A percentile compares a stretch with the other conserved stretches of the same genome.
phyloP scores from a whole-genome alignment of 2,888 invertebrate genomes.

The Syrphus vitripennis region DNA sequence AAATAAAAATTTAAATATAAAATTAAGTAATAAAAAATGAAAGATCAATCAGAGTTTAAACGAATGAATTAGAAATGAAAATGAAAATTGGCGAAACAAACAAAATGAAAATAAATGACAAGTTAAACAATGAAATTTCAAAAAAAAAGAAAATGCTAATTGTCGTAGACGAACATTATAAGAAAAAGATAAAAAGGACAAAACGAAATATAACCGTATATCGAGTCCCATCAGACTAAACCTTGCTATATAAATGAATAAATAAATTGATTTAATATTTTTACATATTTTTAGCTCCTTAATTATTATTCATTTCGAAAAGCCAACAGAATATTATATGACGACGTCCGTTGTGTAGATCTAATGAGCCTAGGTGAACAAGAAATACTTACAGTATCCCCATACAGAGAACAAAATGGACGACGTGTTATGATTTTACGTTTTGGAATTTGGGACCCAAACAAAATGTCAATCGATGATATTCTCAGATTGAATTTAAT shows the following conservation, averaged over 20 bases:
- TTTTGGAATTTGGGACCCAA: slow-evolving; percentile 90
- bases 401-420: slow-evolving; percentile 89
- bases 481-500: slow-evolving; percentile 88
- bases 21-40: no score
- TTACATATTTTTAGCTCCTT: slow-evolving; percentile 81
- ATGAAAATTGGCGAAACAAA: no score
- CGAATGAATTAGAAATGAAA: no score
- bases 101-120: no score
- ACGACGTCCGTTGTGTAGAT: slow-evolving; percentile 85
- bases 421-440: slow-evolving; percentile 86
- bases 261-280: background rate
- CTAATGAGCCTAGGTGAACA: slow-evolving; percentile 86
- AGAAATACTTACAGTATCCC: slow-evolving; percentile 87
- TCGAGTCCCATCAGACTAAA: no score
- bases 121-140: no score
- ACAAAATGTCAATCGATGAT: slow-evolving; percentile 85
- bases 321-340: slow-evolving; percentile 86
- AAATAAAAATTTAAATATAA: no score
- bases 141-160: no score
- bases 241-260: background rate
- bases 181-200: no score
- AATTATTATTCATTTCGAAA: slow-evolving; percentile 90
- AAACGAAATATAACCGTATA: no score
- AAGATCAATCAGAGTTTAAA: no score
- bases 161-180: no score